phyloP scores from a whole-genome alignment of 2,113 vertebrate species.

The Gobio gobio region DNA sequence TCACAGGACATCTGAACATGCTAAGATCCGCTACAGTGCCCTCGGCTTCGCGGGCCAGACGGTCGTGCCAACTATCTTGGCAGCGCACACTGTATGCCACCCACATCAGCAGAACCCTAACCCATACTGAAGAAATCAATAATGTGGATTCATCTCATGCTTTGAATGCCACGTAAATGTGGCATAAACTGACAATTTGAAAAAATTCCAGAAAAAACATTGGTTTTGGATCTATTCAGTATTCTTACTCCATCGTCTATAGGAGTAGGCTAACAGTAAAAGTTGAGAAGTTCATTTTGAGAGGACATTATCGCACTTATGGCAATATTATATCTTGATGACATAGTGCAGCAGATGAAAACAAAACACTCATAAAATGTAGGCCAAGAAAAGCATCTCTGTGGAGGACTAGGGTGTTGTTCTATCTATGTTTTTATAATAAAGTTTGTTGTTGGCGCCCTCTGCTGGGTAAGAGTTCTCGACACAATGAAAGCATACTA shows the following conservation, averaged over 20 bases:
- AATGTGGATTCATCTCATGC: constrained; percentile 6
- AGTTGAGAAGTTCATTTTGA: constrained; percentile 7
- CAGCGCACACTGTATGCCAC: background rate
- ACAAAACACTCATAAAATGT: constrained; percentile 15
- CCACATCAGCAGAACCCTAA: background rate
- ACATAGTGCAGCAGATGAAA: constrained; percentile 25
- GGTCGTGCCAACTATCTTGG: constrained; percentile 14
- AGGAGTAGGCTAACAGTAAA: background rate
- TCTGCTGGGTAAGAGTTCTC: constrained; percentile 17
- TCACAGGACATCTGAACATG: constrained; percentile 39
- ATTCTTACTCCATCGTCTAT: constrained; percentile 7
- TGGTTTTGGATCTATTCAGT: background rate
- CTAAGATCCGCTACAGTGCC: constrained; percentile 27
- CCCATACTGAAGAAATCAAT: constrained; percentile 34
- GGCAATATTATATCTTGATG: constrained; percentile 43
- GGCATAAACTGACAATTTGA: constrained; percentile 10
- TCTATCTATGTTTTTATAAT: background rate
- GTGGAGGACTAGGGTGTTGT: background rate
- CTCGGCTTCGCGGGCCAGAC: background rate
- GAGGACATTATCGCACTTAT: constrained; percentile 12
- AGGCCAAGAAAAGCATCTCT: constrained; percentile 50
- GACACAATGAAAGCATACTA: background rate
- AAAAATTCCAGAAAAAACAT: background rate
- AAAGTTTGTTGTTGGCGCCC: constrained; percentile 10
- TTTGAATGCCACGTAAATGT: background rate